A percentile compares a stretch with the other conserved stretches of the same genome.
Conservation (phyloP, 2,888 invertebrate genomes). For the Acronicta aceris region DNA sequence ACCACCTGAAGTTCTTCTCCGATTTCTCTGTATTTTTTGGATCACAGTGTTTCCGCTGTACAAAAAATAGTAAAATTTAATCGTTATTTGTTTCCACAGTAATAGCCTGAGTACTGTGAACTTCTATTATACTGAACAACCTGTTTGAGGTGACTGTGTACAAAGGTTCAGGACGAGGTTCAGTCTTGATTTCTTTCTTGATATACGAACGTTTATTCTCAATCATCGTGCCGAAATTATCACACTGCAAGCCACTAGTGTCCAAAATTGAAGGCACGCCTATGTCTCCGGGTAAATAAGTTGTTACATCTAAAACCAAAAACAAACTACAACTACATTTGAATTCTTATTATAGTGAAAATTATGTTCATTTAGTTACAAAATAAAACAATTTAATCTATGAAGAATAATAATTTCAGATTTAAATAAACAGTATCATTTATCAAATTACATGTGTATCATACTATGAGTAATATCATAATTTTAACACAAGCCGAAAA, state of each 20-base stretch:
- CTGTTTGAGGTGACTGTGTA: conserved; percentile 81
- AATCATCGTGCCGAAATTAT: conserved; percentile 74
- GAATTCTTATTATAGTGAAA: no score
- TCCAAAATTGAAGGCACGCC: conserved; percentile 69
- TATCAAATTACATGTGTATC: no score
- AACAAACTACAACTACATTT: not conserved
- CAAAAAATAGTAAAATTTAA: conserved; percentile 8
- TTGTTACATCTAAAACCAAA: conserved; percentile 64
- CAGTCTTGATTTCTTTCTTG: conserved; percentile 76
- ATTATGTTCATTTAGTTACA: no score
- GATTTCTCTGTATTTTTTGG: conserved; percentile 76
- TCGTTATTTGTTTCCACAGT: conserved; percentile 10
- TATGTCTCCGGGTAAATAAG: conserved; percentile 63
- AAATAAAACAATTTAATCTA: no score
- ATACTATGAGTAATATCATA: no score
- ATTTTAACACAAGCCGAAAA: not conserved
- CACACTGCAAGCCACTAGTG: conserved; percentile 57
- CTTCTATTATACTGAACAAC: conserved; percentile 59
- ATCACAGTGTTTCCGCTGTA: conserved; percentile 78
- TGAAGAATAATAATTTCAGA: no score
- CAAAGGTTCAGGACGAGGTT: conserved; percentile 71
- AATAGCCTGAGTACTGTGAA: not conserved
- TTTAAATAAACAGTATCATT: no score
- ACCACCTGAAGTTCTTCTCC: conserved; percentile 69
- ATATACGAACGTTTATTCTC: conserved; percentile 73